A percentile compares a stretch with the other conserved stretches of the same genome.
Conservation (phyloP, 2,888 invertebrate genomes). For the Hanleya hanleyi region DNA sequence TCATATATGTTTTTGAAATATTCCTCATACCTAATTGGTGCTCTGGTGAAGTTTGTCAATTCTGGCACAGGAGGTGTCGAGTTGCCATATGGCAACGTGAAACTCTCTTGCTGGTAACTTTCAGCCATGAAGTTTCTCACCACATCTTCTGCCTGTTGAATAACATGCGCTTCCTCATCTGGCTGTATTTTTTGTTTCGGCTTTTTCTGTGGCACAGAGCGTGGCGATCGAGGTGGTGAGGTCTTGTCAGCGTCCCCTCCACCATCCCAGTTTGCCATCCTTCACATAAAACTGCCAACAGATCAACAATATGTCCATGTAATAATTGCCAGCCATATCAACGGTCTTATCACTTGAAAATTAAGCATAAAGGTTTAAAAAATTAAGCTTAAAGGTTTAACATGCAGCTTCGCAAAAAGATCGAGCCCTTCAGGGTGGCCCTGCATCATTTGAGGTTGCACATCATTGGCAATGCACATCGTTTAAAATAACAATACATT, state of each 20-base stretch:
- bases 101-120: constrained; percentile 54
- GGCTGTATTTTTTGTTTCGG: constrained; percentile 45
- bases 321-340: constrained; percentile 1
- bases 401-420: no score
- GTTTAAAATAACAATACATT: no score
- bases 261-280: constrained; percentile 19
- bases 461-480: no score
- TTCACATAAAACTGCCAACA: no score
- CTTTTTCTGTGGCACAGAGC: constrained; percentile 10
- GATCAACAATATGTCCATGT: no score
- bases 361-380: no score
- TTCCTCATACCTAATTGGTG: constrained; percentile 57
- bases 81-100: constrained; percentile 34
- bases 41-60: constrained; percentile 55
- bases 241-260: not conserved
- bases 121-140: constrained; percentile 68
- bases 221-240: not conserved
- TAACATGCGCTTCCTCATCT: constrained; percentile 68
- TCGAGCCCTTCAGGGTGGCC: no score
- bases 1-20: not conserved
- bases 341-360: no score
- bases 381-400: no score
- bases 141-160: constrained; percentile 65
- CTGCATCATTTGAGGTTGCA: no score
- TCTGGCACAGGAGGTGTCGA: constrained; percentile 59